A percentile compares a stretch with the other conserved stretches of the same genome.
These are phyloP conservation scores for Formica selysi DNA, from an alignment of 1,140 invertebrate species.

Conservation along the genomic window DNA sequence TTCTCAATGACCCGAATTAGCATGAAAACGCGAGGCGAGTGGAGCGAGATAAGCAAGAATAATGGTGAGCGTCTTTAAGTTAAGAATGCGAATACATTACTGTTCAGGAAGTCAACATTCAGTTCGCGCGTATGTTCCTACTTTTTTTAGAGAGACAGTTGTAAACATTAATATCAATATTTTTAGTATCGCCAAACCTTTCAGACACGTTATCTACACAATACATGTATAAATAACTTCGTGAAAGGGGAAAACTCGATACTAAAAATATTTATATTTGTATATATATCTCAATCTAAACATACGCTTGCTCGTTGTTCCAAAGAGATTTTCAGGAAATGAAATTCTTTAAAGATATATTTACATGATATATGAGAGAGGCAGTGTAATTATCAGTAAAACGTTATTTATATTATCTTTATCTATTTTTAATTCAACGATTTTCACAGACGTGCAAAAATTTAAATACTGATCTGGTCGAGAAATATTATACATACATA, in stretches of 20 bases:
- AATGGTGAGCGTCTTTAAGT: background rate
- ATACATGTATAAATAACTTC: too few relatives aligned
- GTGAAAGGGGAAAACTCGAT: too few relatives aligned
- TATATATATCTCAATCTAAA: too few relatives aligned
- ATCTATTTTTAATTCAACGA: too few relatives aligned
- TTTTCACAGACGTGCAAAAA: background rate
- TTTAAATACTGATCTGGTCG: background rate
- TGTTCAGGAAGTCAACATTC: background rate
- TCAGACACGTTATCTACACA: too few relatives aligned
- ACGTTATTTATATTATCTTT: background rate
- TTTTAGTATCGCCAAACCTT: background rate
- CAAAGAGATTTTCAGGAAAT: background rate
- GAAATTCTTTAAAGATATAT: background rate
- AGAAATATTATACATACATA: background rate
- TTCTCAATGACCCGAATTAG: slow-evolving; percentile 23
- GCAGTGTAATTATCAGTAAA: background rate
- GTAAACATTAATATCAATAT: background rate
- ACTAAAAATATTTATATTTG: too few relatives aligned
- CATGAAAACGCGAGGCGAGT: background rate
- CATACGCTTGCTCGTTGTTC: background rate
- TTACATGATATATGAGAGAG: too few relatives aligned
- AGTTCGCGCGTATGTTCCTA: background rate
- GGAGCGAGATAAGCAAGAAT: background rate
- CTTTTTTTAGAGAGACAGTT: slow-evolving; percentile 1
- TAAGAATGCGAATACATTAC: background rate